A percentile compares a stretch with the other conserved stretches of the same genome.
Conservation (phyloP, 2,113 vertebrate genomes). For the Rhinolophus sinicus region DNA sequence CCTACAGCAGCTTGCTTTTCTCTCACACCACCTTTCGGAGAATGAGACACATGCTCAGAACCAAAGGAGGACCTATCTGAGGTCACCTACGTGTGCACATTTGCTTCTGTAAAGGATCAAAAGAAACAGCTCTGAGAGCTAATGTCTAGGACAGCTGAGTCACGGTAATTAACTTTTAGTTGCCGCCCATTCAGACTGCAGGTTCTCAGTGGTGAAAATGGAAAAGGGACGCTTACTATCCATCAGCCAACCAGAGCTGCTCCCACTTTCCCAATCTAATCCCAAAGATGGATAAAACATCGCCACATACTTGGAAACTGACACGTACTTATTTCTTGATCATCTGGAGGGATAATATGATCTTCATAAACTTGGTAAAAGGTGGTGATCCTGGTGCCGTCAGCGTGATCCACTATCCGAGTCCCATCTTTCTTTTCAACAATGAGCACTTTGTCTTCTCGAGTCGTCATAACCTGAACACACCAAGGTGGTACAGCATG, state of each 20-base stretch:
- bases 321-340: slow-evolving; percentile 78
- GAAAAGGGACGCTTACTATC: not conserved
- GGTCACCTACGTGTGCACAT: not conserved
- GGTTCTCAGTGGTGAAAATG: not conserved
- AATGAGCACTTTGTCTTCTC: slow-evolving; percentile 92
- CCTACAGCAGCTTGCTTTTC: not conserved
- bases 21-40: not conserved
- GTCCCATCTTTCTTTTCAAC: slow-evolving; percentile 87
- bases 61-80: not conserved
- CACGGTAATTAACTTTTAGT: not conserved
- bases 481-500: not conserved
- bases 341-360: not conserved
- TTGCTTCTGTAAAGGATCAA: not conserved
- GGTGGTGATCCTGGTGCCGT: slow-evolving; percentile 94
- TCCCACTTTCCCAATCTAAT: not conserved
- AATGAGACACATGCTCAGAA: not conserved
- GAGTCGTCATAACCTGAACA: slow-evolving; percentile 90
- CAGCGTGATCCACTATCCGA: slow-evolving; percentile 91
- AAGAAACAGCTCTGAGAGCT: not conserved
- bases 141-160: not conserved
- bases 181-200: not conserved
- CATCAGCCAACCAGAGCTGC: not conserved
- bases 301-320: not conserved
- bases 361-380: slow-evolving; percentile 84
- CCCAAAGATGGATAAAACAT: not conserved